Conservation (phyloP, 2,888 invertebrate species). For the Andrena marginata region DNA sequence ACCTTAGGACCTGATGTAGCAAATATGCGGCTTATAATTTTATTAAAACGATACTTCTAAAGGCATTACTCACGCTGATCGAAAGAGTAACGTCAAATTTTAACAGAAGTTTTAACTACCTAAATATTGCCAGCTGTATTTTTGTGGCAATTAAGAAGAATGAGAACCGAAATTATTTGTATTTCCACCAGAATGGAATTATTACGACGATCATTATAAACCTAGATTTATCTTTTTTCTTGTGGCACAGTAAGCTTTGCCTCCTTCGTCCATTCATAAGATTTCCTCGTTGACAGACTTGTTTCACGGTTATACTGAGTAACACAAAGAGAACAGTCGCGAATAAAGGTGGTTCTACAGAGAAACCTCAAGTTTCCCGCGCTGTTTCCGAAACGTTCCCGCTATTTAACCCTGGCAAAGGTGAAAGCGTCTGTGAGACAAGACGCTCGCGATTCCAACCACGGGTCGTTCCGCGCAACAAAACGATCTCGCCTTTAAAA, state of each 20-base stretch:
- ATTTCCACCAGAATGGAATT: too few species aligned
- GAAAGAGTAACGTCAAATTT: too few species aligned
- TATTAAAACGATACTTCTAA: not conserved
- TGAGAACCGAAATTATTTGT: too few species aligned
- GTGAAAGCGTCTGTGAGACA: conserved; percentile 5
- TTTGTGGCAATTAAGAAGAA: too few species aligned
- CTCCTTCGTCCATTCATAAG: too few species aligned
- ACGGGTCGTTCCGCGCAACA: conserved; percentile 11
- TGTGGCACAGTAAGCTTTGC: too few species aligned
- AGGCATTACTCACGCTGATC: not conserved
- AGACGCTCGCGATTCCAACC: conserved; percentile 23
- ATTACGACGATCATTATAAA: too few species aligned
- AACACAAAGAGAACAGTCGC: not conserved
- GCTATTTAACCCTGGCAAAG: conserved; percentile 28
- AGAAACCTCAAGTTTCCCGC: conserved; percentile 23
- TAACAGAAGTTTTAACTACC: too few species aligned
- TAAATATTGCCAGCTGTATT: too few species aligned
- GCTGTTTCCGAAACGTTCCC: conserved; percentile 21
- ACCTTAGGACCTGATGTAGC: not conserved
- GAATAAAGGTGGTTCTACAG: conserved; percentile 4
- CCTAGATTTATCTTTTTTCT: too few species aligned
- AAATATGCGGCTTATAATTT: not conserved
- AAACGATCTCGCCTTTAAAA: conserved; percentile 39
- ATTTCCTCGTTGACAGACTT: not conserved
- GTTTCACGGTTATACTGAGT: not conserved